A percentile compares a stretch with the other conserved stretches of the same genome.
Conservation (phyloP, 92 coral and sea anemone genomes). For the Chrysogorgia sp. region DNA sequence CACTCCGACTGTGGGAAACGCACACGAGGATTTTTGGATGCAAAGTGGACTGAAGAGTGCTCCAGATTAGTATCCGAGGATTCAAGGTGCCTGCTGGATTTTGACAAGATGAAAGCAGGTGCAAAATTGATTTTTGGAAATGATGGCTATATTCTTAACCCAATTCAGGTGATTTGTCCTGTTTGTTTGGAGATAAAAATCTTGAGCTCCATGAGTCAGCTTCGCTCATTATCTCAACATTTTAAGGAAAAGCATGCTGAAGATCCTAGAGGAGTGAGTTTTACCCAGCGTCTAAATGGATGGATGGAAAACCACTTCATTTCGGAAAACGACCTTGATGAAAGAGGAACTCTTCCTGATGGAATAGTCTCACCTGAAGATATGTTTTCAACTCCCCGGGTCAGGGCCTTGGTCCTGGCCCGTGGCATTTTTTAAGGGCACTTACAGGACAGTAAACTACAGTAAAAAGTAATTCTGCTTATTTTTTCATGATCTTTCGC, state of each 20-base stretch:
- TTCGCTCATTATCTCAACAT: conserved; percentile 29
- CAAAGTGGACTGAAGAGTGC: conserved; percentile 58
- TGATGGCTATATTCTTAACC: conserved; percentile 49
- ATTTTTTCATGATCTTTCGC: no score
- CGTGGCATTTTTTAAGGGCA: conserved; percentile 75
- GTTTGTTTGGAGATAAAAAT: conserved; percentile 54
- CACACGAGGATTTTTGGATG: conserved; percentile 49
- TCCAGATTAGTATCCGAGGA: conserved; percentile 37
- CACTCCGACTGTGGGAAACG: conserved; percentile 57
- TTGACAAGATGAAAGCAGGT: conserved; percentile 57
- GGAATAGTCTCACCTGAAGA: not conserved
- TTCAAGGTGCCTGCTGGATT: conserved; percentile 50
- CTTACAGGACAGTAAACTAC: not conserved
- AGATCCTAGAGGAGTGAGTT: not conserved
- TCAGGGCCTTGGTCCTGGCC: conserved; percentile 77
- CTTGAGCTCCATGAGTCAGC: conserved; percentile 49
- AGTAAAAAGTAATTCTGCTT: not conserved
- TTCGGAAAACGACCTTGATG: conserved; percentile 43
- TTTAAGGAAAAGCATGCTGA: conserved; percentile 53
- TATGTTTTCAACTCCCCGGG: conserved; percentile 53
- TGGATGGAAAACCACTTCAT: conserved; percentile 67
- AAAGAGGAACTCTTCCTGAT: conserved; percentile 39
- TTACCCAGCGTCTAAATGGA: conserved; percentile 36
- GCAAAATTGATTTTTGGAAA: conserved; percentile 45
- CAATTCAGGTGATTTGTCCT: conserved; percentile 61